Percentiles rank a stretch among this genome's conserved stretches.
These are phyloP conservation scores for Atrichornis clamosus DNA, from an alignment of 2,113 vertebrate species.

Conservation along the genomic window DNA sequence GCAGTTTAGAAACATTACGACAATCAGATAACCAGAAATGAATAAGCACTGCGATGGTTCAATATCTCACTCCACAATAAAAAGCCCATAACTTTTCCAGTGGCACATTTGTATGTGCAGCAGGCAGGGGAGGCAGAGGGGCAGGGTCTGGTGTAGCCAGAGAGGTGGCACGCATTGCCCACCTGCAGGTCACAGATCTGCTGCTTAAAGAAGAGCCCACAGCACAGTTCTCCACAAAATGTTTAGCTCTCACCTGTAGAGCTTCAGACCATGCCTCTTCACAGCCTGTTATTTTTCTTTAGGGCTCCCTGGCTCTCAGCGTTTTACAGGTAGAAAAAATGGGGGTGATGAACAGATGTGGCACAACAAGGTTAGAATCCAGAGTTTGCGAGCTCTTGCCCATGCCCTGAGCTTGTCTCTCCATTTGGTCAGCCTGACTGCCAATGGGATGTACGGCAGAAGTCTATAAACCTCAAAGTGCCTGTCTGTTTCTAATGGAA, in stretches of 20 bases:
- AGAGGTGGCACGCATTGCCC: background rate
- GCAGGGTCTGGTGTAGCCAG: background rate
- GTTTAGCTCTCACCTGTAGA: background rate
- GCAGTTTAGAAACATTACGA: slow-evolving; percentile 70
- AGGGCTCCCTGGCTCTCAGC: background rate
- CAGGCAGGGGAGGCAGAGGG: background rate
- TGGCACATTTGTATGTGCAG: slow-evolving; percentile 31
- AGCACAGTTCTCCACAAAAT: background rate
- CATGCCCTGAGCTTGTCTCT: fast-evolving
- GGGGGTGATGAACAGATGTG: background rate
- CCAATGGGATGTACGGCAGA: no score
- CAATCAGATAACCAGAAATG: slow-evolving; percentile 75
- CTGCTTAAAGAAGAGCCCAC: background rate
- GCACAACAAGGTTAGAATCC: background rate
- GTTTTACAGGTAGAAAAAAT: background rate
- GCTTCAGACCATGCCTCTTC: background rate
- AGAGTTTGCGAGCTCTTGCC: background rate
- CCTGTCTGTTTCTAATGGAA: background rate
- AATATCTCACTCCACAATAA: slow-evolving; percentile 71
- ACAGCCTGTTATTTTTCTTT: background rate
- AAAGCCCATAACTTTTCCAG: slow-evolving; percentile 71
- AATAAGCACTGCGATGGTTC: slow-evolving; percentile 61
- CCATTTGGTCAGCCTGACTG: background rate
- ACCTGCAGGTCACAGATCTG: background rate
- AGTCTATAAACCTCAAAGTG: background rate